Base-by-base conservation (phyloP, 1,140 invertebrate genomes). In the Pseudachorutes palmiensis region DNA sequence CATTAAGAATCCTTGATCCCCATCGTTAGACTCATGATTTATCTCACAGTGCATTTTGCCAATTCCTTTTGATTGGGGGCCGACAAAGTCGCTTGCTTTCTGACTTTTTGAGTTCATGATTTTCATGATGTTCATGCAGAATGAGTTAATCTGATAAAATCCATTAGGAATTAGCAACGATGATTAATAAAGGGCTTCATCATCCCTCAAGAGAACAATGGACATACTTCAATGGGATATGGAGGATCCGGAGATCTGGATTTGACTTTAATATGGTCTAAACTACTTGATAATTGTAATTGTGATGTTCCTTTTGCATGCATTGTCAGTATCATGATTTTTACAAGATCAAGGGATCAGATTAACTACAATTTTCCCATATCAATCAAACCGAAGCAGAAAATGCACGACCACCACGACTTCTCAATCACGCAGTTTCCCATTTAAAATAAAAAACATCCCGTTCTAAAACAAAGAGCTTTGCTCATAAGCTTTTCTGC, bases 341-440 rank as follows among this genome's bases (percentile, higher is more conserved):
- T 9, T 45, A 45, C 9, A 19, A 45, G 36, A 45, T 45, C 19
- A 45, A 19, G 19, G 19, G 36, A 45, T 45, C 36, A 45, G 36
- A 45, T 45, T 9, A 19, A 12, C 9, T 19, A 45, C 9, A 45
- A 12, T 45, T 45, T 45, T 45, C 36, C 36, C 36, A 45, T 19
- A 45, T 45, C 36, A 45, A 45, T 45, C 36, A 45, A 45, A 45
- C 36, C 36, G 19, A 45, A 45, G 36, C n/a, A n/a, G 19, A 45
- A 45, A 9, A 9, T 45, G 36, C 64, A 65, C 51, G 64, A 69
- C 64, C 49, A 65, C 68, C 68, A 69, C 68, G 68, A 69, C 68
- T 69, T 69, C 63, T 64, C 68, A 69, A 69, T 69, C 68, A 69
- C 41, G 29, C 64, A 32, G 58, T 57, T 58, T 55, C 58, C 64